Evolutionary conservation across 2,888 invertebrate genomes (phyloP), one percentile per base, ranked within the genome.

Genomic region (Dilophus febrilis): DNA sequence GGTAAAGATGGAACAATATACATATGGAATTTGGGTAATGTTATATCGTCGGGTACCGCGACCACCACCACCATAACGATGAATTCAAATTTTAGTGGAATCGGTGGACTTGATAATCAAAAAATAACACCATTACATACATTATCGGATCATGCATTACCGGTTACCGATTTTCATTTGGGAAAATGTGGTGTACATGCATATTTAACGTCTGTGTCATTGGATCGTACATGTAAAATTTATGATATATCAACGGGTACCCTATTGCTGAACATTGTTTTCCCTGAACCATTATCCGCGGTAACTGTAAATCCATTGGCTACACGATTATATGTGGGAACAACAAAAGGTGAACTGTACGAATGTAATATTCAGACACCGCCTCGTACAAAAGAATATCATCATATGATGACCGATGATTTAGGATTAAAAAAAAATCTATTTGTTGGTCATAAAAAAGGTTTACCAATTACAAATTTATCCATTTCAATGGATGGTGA

Each of bases 1-100:
- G 86, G 82, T 10, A 78, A 84, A 49, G 91, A 91, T 65, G 87
- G 87, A 5, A 70, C 82, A 52, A 74, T 90, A 1, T 71, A 86
- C 48, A 75, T 82, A 0, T 94, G 91, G 84, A 72, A 73, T 22
- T 55, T 85, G 18, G 67, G 71, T 1, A 4, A 22, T 22, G 22
- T 22, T 22, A 22, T 22, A 6, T 22, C 22, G 8, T 4, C 4
- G 8, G 8, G 8, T 22, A 22, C 22, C 4, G 8, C 8, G 4
- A 67, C 68, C 35, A 65, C 80, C 0, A 61, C 74, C 2, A 41
- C 53, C 12, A 40, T 45, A n/a, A 47, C 49, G 28, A 50, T 51
- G 13, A 62, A 65, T 5, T 64, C 66, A 40, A 67, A 71, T n/a
- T 65, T 67, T 46, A 54, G 57, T 0, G n/a, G n/a, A n/a, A n/a